Base-by-base conservation (phyloP, 1,140 invertebrate species). In the Amyelois transitella region DNA sequence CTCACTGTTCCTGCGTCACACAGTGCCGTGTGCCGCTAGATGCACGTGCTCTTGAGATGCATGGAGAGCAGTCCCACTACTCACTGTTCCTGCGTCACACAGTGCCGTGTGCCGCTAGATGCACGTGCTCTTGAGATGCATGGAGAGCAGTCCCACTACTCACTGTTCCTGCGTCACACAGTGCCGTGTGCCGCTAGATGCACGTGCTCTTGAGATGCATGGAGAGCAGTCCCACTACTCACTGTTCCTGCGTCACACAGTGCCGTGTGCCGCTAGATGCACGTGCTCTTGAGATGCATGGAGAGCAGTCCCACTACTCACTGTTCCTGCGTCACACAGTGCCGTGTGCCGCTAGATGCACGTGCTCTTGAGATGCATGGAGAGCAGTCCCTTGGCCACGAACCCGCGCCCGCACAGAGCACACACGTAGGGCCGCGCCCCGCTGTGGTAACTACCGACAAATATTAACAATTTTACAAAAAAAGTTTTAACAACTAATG, bases 351-450 rank as follows among this genome's bases (percentile, higher is more conserved):
- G 55, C 72, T 62, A 82, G 51, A 76, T 77, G 70, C 86, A 88
- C 25, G 82, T 79, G 22, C 70, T 89, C 74, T 91, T 92, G 60
- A 90, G 79, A 59, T 93, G 92, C 74, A 90, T 90, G 55, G 91
- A 91, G n/a, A 92, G 80, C 61, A 92, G 86, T 0, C 91, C 91
- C 62, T 90, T 89, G 19, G 91, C 91, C 6, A 92, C 91, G 66
- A 92, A 93, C 0, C 91, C 91, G 67, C 94, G 92, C 5, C 89
- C 81, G 74, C 94, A 96, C 51, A 91, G 89, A 44, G 87, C 86
- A 75, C 94, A 95, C 65, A 90, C 90, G 75, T 94, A 95, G 0
- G 94, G 94, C 60, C 93, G 90, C 69, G 94, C 93, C 6, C 94
- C 94, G 18, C 93, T 94, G 83, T 95, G 94, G 66, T 93, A 92